Conservation (phyloP, 2,113 vertebrate species). For the Cephalophus harveyi region DNA sequence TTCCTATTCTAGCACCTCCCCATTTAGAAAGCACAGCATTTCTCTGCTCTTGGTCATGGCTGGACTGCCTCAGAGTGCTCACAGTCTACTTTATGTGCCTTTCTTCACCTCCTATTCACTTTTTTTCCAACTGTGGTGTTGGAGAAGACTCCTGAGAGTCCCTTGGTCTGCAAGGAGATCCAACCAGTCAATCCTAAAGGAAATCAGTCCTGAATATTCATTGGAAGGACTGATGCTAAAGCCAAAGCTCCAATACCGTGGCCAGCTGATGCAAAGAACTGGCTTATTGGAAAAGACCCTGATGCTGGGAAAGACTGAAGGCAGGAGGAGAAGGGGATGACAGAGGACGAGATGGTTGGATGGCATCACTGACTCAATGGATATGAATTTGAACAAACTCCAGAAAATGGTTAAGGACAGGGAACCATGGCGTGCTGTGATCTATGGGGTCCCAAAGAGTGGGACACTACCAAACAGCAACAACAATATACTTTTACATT, state of each 20-base stretch:
- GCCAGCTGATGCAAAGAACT: not conserved
- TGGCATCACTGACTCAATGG: not conserved
- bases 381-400: not conserved
- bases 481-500: not conserved
- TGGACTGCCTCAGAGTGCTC: not conserved
- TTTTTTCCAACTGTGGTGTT: not conserved
- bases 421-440: accelerated
- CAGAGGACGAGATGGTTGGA: not conserved
- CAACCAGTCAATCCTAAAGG: not conserved
- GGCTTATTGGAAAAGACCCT: not conserved
- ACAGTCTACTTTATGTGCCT: not conserved
- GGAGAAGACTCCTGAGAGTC: not conserved
- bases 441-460: not conserved
- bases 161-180: not conserved
- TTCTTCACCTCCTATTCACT: not conserved
- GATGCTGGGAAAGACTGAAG: not conserved
- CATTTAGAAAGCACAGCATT: not conserved
- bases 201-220: not conserved
- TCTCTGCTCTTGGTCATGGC: not conserved
- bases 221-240: not conserved
- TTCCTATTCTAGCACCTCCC: not conserved
- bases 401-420: not conserved
- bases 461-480: not conserved
- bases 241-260: not conserved
- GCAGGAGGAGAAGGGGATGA: not conserved